phyloP scores from a whole-genome alignment of 2,113 vertebrate genomes.

The Pomatorhinus ruficollis region DNA sequence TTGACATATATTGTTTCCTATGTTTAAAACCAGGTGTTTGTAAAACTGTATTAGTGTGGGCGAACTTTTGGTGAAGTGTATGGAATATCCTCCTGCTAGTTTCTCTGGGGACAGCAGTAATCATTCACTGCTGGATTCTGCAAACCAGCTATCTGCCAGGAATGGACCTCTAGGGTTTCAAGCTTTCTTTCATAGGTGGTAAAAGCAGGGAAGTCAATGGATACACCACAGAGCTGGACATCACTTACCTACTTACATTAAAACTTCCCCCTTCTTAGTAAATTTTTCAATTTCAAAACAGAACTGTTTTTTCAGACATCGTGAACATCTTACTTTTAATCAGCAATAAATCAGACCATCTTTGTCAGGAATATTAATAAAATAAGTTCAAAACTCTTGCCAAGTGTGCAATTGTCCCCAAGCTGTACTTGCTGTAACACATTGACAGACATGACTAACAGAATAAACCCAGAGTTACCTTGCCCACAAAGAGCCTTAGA shows the following conservation, averaged over 20 bases:
- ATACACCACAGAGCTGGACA: neutral
- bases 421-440: neutral
- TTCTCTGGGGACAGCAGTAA: neutral
- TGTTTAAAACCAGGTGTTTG: neutral
- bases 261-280: neutral
- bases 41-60: neutral
- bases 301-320: neutral
- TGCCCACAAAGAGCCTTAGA: constrained; percentile 90
- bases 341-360: neutral
- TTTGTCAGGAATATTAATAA: neutral
- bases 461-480: constrained; percentile 75
- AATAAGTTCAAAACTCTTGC: neutral
- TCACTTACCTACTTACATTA: neutral
- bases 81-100: neutral
- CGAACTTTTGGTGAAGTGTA: neutral
- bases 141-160: neutral
- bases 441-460: neutral
- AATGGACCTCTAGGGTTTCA: neutral
- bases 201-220: neutral
- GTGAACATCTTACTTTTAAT: neutral
- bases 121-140: neutral
- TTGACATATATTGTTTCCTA: neutral
- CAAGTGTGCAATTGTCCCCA: neutral
- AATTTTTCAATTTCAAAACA: neutral
- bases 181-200: neutral